Evolutionary conservation across 2,888 invertebrate species (phyloP).

Genomic region (Dolichopus griseipennis): DNA sequence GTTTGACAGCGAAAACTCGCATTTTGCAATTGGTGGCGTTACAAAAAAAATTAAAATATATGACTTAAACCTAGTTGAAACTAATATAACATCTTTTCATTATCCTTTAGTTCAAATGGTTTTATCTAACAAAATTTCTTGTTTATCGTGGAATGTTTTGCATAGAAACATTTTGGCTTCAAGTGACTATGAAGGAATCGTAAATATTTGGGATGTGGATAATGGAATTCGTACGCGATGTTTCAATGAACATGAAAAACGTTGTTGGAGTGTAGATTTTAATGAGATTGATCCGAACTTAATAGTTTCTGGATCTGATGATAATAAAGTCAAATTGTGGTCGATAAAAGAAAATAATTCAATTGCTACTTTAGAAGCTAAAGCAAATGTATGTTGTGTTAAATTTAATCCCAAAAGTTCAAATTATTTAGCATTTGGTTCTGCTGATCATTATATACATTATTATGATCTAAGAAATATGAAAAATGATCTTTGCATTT

Average conservation of each 20-base stretch:
- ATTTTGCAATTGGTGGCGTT: slow-evolving; percentile 91
- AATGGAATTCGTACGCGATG: slow-evolving; percentile 65
- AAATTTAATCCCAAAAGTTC: slow-evolving; percentile 79
- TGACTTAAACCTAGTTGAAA: slow-evolving; percentile 76
- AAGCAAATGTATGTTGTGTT: slow-evolving; percentile 93
- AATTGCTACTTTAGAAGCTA: slow-evolving; percentile 80
- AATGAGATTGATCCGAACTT: slow-evolving; percentile 82
- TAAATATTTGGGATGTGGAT: slow-evolving; percentile 72
- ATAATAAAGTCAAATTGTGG: slow-evolving; percentile 88
- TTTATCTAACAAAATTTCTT: slow-evolving; percentile 83
- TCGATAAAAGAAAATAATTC: slow-evolving; percentile 79
- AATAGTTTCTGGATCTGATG: slow-evolving; percentile 87
- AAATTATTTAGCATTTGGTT: slow-evolving; percentile 85
- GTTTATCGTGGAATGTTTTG: slow-evolving; percentile 89
- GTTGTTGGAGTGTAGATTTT: slow-evolving; percentile 95
- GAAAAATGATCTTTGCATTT: slow-evolving; percentile 68
- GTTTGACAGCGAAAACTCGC: slow-evolving; percentile 92
- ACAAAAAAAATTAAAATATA: slow-evolving; percentile 90
- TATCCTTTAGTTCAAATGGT: slow-evolving; percentile 88
- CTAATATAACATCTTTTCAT: slow-evolving; percentile 81
- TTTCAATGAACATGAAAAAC: slow-evolving; percentile 84
- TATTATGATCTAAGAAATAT: slow-evolving; percentile 87
- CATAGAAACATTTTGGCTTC: slow-evolving; percentile 52
- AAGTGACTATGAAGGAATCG: no score
- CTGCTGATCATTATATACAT: slow-evolving; percentile 95